Conservation (phyloP, 2,797 vertebrate genomes). For the Gymnodraco acuticeps region DNA sequence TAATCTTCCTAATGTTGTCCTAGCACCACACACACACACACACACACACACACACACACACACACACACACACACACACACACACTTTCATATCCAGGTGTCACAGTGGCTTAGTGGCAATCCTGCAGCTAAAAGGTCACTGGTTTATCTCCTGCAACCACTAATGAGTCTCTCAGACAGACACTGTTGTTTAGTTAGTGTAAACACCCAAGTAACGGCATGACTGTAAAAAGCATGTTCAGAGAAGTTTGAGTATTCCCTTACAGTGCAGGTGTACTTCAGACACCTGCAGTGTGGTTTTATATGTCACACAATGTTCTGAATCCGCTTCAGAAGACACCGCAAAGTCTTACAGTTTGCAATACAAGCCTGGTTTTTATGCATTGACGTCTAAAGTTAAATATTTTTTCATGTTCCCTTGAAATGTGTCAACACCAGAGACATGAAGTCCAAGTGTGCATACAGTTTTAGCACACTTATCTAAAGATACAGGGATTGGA, state of each 20-base stretch:
- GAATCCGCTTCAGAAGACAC: conserved; percentile 36
- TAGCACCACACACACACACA: conserved; percentile 5
- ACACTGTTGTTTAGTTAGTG: background rate
- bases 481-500: background rate
- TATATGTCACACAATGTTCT: conserved; percentile 56
- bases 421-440: conserved; percentile 3
- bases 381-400: conserved; percentile 4
- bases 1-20: conserved; percentile 33
- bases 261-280: background rate
- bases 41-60: background rate
- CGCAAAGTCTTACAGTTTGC: background rate
- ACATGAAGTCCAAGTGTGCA: conserved; percentile 7
- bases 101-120: background rate
- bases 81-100: conserved; percentile 7
- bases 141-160: conserved; percentile 9
- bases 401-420: conserved; percentile 16
- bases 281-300: conserved; percentile 68
- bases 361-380: background rate
- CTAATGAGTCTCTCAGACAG: conserved; percentile 4
- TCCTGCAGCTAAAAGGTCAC: conserved; percentile 15
- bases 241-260: background rate
- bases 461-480: background rate
- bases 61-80: background rate
- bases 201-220: background rate
- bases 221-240: background rate